These are phyloP conservation scores for Grammomys surdaster DNA, from an alignment of 2,113 vertebrate genomes.

Conservation along the genomic window DNA sequence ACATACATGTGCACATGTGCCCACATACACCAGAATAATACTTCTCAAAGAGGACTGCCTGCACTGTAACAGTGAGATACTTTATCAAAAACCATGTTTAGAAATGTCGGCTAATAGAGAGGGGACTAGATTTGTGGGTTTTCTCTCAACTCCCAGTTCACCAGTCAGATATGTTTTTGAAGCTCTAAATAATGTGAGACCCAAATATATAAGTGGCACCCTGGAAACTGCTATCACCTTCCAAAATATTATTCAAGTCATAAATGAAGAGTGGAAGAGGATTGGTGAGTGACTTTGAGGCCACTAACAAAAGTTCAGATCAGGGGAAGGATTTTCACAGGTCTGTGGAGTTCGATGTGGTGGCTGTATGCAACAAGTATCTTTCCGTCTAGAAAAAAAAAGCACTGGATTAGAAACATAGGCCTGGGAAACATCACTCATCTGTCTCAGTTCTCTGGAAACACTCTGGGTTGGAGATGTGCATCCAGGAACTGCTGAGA, in stretches of 20 bases:
- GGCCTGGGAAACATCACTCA: not conserved
- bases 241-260: not conserved
- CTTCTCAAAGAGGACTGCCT: not conserved
- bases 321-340: not conserved
- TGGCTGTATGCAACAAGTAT: not conserved
- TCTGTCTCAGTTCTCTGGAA: not conserved
- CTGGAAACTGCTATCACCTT: not conserved
- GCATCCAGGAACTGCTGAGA: not conserved
- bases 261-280: not conserved
- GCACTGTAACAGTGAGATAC: not conserved
- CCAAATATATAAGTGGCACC: not conserved
- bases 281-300: not conserved
- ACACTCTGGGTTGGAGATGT: not conserved
- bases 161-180: not conserved
- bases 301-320: not conserved
- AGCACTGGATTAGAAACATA: not conserved
- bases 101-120: conserved; percentile 3
- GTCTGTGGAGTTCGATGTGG: not conserved
- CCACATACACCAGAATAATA: not conserved
- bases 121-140: not conserved
- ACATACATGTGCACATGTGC: too few relatives aligned
- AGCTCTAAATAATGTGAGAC: not conserved
- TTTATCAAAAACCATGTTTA: not conserved
- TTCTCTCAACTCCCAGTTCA: not conserved
- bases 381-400: not conserved